Evolutionary conservation across 2,888 invertebrate genomes (phyloP), one percentile per base, ranked within the genome.

Genomic region (Brachyptera risi): DNA sequence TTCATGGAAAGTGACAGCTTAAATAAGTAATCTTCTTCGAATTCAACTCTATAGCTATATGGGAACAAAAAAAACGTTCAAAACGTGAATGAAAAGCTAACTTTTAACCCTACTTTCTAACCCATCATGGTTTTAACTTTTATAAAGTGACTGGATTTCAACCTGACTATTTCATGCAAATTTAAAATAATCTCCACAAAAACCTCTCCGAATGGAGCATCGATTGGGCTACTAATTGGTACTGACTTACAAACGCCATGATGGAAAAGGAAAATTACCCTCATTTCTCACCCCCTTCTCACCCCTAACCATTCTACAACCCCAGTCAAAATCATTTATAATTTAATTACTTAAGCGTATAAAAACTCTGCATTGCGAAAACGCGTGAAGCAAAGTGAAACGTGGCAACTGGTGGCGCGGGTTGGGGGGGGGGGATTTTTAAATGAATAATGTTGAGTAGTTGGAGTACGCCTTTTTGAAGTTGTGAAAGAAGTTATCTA

Each of bases 211-310:
- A 54, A 54, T 35, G 13, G 19, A 49, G 35, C 62, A 59, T 62
- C 62, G 59, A 62, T 62, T 62, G 62, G 21, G 2, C 17, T 49
- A 42, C 59, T 62, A 62, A 62, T 62, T 62, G 56, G 24, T 27
- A 24, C 49, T 59, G 59, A 59, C 59, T 59, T 56, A 54, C 31
- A 42, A 37, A 13, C 61, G 61, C 49, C 62, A 40, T 62, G 50
- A 59, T 59, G 61, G 49, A 58, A 40, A 58, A 62, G 62, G 62
- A 59, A 59, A 59, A 27, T 54, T 54, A 56, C 40, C 58, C 42
- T 26, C 42, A 42, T 54, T 42, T 57, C 61, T 47, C 61, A 26
- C 49, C 60, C 57, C 50, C 21, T 51, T 49, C 61, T 37, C 61
- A 17, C 49, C 56, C 58, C 40, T 54, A 62, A 31, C 50, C 50